Base-by-base conservation (phyloP, 2,888 invertebrate genomes). In the Archips crataeganus region DNA sequence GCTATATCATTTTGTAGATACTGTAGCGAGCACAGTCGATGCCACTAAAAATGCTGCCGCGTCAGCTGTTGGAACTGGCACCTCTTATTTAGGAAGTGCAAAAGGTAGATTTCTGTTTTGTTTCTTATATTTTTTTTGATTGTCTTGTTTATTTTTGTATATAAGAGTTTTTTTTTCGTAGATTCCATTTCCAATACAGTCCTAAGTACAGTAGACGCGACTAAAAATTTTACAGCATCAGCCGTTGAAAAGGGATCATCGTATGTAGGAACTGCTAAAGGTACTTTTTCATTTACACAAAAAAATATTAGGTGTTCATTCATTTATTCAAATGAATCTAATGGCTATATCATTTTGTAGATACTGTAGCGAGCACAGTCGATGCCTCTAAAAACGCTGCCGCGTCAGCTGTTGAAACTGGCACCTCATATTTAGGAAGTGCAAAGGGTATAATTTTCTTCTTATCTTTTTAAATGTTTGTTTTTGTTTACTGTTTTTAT, bases 331-430 rank as follows among this genome's bases (percentile, higher is more conserved):
- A 54, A 59, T 34, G 11, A 2, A n/a, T n/a, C n/a, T n/a, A n/a
- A n/a, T n/a, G n/a, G n/a, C 45, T 5, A 51, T 51, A 15, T 6
- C 23, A 42, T 49, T 75, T 84, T 83, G 72, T 88, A 90, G 90
- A 89, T 76, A 84, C 87, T 2, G 84, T 89, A 75, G 76, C 85
- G 61, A 86, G 80, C 70, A 87, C 88, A 42, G 82, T 90, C 79
- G 89, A 87, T 75, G 85, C 87, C 10, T 86, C 87, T 32, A 89
- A 87, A 78, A 86, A 82, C 78, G 81, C 82, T 47, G 85, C 90
- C 2, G 81, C 86, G 13, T 79, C 87, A 34, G 87, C 85, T 65
- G 79, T 85, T 75, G 87, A 87, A 60, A 88, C 88, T 65, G 84
- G 90, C 60, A 79, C 84, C 70, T 81, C 85, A 34, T 76, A 60